These are phyloP conservation scores for Hypomecis atomaria DNA, from an alignment of 2,888 invertebrate species.

Conservation along the genomic window DNA sequence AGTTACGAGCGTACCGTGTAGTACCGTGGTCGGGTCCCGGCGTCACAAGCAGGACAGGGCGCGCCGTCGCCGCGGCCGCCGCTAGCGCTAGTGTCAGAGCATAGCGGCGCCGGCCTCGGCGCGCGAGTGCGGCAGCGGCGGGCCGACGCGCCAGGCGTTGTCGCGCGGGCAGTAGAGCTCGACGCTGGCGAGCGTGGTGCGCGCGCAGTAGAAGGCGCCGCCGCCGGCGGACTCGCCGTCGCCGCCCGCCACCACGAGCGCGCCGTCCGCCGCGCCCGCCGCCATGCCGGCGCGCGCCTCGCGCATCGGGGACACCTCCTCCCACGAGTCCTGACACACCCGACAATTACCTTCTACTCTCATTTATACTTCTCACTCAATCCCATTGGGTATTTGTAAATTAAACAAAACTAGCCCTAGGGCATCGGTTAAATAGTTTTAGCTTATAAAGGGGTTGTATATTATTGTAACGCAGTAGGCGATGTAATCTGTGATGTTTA, in stretches of 20 bases:
- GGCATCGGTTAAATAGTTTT: too few relatives aligned
- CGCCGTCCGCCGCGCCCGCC: slow-evolving; percentile 92
- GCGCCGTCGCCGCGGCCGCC: too few relatives aligned
- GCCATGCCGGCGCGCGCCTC: slow-evolving; percentile 92
- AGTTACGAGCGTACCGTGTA: neutral
- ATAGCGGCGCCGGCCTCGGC: slow-evolving; percentile 95
- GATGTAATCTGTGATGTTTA: too few relatives aligned
- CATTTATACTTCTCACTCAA: neutral
- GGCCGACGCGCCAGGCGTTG: slow-evolving; percentile 91
- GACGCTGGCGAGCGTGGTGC: slow-evolving; percentile 92
- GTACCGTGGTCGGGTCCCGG: too few relatives aligned
- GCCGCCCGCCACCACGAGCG: slow-evolving; percentile 93
- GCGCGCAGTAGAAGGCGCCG: slow-evolving; percentile 91
- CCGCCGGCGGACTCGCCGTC: slow-evolving; percentile 91
- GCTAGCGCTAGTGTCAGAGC: slow-evolving; percentile 79
- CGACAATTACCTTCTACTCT: neutral
- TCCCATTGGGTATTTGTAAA: neutral
- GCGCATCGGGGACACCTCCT: slow-evolving; percentile 88
- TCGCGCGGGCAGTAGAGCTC: slow-evolving; percentile 93
- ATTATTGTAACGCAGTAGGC: too few relatives aligned
- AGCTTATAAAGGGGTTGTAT: too few relatives aligned
- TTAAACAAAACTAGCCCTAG: too few relatives aligned
- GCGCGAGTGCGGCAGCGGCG: slow-evolving; percentile 92
- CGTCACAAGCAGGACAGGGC: too few relatives aligned
- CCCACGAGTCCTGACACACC: slow-evolving; percentile 88